Conservation (phyloP, 2,888 invertebrate species). For the Sesamia inferens region DNA sequence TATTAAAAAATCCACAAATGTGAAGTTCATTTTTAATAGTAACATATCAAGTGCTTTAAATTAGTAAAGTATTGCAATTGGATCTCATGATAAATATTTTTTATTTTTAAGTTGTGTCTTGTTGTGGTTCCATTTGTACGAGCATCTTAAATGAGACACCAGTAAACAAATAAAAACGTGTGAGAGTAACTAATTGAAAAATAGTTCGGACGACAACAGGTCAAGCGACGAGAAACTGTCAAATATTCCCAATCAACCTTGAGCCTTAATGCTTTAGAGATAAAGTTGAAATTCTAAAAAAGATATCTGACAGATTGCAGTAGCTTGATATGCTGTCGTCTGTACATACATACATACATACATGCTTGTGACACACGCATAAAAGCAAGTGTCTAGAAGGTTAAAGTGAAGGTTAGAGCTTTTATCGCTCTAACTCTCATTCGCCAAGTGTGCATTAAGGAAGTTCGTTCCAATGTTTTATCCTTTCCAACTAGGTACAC, state of each 20-base stretch:
- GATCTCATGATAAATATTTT: background rate
- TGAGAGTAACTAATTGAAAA: background rate
- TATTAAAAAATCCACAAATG: constrained; percentile 13
- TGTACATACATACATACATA: no score
- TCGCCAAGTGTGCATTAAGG: background rate
- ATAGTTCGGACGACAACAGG: no score
- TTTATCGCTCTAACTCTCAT: background rate
- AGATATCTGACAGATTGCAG: no score
- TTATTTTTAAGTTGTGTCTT: no score
- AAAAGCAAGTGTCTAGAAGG: background rate
- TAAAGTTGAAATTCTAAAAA: no score
- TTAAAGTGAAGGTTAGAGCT: no score
- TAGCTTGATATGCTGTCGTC: no score
- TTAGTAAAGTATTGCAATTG: background rate
- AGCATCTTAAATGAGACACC: background rate
- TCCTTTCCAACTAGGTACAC: no score
- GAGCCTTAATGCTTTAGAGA: no score
- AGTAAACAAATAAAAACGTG: background rate
- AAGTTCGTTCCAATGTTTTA: background rate
- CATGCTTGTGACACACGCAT: background rate
- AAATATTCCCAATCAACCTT: no score
- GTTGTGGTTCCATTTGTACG: background rate
- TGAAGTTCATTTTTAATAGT: background rate
- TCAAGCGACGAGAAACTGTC: no score
- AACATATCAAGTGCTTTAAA: no score